Evolutionary conservation across 1,140 invertebrate genomes (phyloP), one percentile per base, ranked within the genome.

Genomic region (Choristoneura fumiferana): DNA sequence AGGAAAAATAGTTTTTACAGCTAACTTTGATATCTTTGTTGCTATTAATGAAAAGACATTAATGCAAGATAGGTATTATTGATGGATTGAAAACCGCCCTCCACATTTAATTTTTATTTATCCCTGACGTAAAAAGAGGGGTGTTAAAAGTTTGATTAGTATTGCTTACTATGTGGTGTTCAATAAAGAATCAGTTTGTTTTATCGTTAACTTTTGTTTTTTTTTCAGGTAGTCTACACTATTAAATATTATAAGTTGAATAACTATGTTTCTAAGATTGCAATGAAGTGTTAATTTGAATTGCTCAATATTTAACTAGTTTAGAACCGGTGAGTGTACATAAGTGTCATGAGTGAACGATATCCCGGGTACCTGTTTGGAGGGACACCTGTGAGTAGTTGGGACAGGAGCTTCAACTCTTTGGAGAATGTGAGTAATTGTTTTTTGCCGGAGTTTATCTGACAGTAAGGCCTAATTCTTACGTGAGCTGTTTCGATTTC

Each of bases 351-450:
- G 86, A 76, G 84, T 72, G 84, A 87, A 38, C 69, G 84, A 36
- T 89, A 87, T 39, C 84, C 84, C 0, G 84, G 83, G 15, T 87
- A 81, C 58, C 63, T 86, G 57, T 87, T 79, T 54, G 81, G 85
- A 38, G 84, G 86, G 12, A 83, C 83, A 67, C 86, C 86, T 63
- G 81, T 86, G 66, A 86, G 80, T 59, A 86, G 86, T 71, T 89
- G 86, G 86, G 86, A 89, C 63, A 81, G 84, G 74, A 68, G 81
- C 60, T 86, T 80, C 65, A 82, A 84, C 72, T 72, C 84, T 38
- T 67, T 89, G 67, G 84, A 87, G 71, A 89, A 87, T 84, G 84
- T 89, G 49, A 87, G 83, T 88, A 67, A 8, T 12, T 45, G n/a
- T 39, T 29, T 3, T 29, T 29, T 29, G 22, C 6, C 2, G 22